A percentile compares a stretch with the other conserved stretches of the same genome.
phyloP scores from a whole-genome alignment of 2,113 vertebrate species.

The Noturus placidus region DNA sequence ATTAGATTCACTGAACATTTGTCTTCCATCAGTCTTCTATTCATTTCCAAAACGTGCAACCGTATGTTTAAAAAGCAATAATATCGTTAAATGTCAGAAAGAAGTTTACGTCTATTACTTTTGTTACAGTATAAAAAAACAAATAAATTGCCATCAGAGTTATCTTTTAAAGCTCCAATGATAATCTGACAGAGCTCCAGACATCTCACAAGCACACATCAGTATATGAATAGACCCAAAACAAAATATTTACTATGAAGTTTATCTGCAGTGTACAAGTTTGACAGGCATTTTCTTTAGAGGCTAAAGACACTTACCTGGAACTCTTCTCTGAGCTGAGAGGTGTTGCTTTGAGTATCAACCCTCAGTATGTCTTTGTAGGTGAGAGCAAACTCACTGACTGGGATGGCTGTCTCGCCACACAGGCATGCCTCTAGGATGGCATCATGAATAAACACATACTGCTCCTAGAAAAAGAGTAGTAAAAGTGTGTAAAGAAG shows the following conservation, averaged over 20 bases:
- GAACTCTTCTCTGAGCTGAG: constrained; percentile 91
- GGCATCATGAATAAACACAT: constrained; percentile 94
- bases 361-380: constrained; percentile 95
- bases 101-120: neutral
- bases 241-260: neutral
- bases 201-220: neutral
- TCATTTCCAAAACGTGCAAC: neutral
- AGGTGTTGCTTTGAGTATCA: constrained; percentile 94
- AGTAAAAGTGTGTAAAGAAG: neutral
- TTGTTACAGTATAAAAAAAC: neutral
- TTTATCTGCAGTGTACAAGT: neutral
- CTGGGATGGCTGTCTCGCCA: constrained; percentile 89
- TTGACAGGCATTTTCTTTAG: neutral
- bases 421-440: constrained; percentile 95
- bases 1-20: neutral
- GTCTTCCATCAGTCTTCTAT: neutral
- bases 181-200: neutral
- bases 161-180: neutral
- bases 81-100: neutral
- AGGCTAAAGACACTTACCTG: constrained; percentile 74
- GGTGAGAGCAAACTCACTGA: constrained; percentile 85
- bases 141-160: neutral
- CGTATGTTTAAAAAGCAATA: neutral
- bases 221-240: neutral
- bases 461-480: constrained; percentile 81